Evolutionary conservation across 2,797 vertebrate species (phyloP), one percentile per base, ranked within the genome.

Genomic region (Malacoraja senta): DNA sequence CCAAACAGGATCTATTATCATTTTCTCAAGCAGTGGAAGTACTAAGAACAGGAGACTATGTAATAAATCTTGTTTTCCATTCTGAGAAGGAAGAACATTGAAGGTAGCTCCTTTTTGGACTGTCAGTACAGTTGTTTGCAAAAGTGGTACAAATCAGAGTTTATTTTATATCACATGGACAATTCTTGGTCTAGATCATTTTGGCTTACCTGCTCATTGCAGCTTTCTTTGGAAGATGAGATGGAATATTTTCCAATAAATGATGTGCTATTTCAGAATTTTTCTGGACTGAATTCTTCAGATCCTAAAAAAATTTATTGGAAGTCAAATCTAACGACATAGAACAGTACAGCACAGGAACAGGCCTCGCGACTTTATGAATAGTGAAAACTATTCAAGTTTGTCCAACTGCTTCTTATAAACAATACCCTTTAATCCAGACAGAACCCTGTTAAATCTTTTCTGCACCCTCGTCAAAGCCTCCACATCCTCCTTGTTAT

Each of bases 181-280:
- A 80, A 15, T 12, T 84, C 8, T 58, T 74, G 35, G n/a, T 38
- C 9, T 0, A 44, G 0, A 2, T 94, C 93, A 10, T 2, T 1
- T 76, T 78, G 6, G 94, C 95, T 0, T 96, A 97, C 97, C 86
- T 29, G 78, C 0, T 94, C 61, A 32, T 93, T 3, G 29, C 19
- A 63, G 58, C 3, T 21, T 58, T 93, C 90, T 94, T 95, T 7
- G 95, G 96, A 65, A 96, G 94, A 38, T 95, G 53, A 17, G 81
- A 44, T 77, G 96, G 96, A 91, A 96, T 93, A 15, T 96, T 95
- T 44, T 95, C 94, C 2, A 6, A 3, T 3, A 97, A 95, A 93
- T 95, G 94, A 68, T 93, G 35, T 3, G 95, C 95, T 93, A 95
- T 94, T 0, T 91, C 93, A 26, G 93, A 94, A 2, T 96, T 83